Evolutionary conservation across 2,888 invertebrate genomes (phyloP), one percentile per base, ranked within the genome.

Genomic region (Amiota mariae): DNA sequence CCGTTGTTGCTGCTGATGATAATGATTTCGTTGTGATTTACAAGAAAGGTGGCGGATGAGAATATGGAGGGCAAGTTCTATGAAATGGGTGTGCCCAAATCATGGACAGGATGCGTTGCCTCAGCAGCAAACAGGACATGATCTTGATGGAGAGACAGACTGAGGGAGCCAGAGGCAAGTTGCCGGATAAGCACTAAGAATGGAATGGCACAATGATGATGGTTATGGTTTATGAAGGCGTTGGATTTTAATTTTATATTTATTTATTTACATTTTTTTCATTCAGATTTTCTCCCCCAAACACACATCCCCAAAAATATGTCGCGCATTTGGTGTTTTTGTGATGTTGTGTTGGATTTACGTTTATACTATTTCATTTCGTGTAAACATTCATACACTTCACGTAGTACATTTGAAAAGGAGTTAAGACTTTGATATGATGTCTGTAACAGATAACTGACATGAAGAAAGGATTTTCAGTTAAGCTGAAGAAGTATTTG

Each of bases 221-320:
- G 48, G 10, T 80, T 81, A 75, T 76, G 82, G 81, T 81, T 80
- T 78, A 84, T 85, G 83, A 85, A 77, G 82, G 79, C 82, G 81
- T 64, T 78, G 83, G 85, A 86, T 87, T 85, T 77, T 74, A 82
- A 83, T 81, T 84, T 79, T 86, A 80, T 85, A 71, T 74, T 36
- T 71, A 46, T 47, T 70, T 70, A 54, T 54, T 70, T 20, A 56
- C 15, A 49, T 70, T 57, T 70, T 70, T 54, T 46, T 11, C 10
- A 18, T 59, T n/a, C 48, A n/a, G 15, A 46, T 66, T 66, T 18
- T 61, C 82, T 24, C 24, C 24, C 24, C 24, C 24, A 3, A 24
- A 24, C 24, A 24, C 24, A 24, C 24, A 24, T 24, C 47, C 18
- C n/a, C 36, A 18, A 48, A 66, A 18, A 66, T 49, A 66, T 66